phyloP scores from a whole-genome alignment of 2,888 invertebrate species.

The Erannis defoliaria region DNA sequence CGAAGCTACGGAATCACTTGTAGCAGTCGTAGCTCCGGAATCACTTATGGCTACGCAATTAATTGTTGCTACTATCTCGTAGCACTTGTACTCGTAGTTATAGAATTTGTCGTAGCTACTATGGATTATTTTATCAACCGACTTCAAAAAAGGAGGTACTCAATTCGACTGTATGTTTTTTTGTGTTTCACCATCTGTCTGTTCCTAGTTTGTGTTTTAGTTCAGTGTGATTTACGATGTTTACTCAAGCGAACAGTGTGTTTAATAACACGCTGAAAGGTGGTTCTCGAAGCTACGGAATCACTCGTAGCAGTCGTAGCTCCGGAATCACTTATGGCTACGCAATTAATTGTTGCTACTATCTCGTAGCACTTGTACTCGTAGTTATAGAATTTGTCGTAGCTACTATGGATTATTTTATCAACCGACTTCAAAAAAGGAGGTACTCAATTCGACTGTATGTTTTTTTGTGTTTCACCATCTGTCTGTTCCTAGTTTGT shows the following conservation, averaged over 20 bases:
- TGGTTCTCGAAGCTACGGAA: slow-evolving; percentile 40
- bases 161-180: no score
- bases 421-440: no score
- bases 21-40: slow-evolving; percentile 12
- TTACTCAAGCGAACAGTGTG: slow-evolving; percentile 69
- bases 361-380: slow-evolving; percentile 8
- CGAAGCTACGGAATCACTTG: slow-evolving; percentile 15
- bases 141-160: no score
- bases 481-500: neutral
- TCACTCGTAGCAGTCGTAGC: slow-evolving; percentile 13
- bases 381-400: slow-evolving; percentile 4
- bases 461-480: no score
- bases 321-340: slow-evolving; percentile 16
- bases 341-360: slow-evolving; percentile 9
- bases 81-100: slow-evolving; percentile 4
- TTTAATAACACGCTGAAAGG: slow-evolving; percentile 72
- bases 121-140: neutral
- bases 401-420: neutral
- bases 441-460: no score
- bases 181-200: slow-evolving; percentile 4
- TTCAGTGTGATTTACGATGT: slow-evolving; percentile 79
- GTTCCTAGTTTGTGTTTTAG: slow-evolving; percentile 45
- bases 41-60: slow-evolving; percentile 17
- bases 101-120: slow-evolving; percentile 1
- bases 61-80: slow-evolving; percentile 10